phyloP scores from a whole-genome alignment of 2,113 vertebrate genomes.

The Dasyornis broadbenti region DNA sequence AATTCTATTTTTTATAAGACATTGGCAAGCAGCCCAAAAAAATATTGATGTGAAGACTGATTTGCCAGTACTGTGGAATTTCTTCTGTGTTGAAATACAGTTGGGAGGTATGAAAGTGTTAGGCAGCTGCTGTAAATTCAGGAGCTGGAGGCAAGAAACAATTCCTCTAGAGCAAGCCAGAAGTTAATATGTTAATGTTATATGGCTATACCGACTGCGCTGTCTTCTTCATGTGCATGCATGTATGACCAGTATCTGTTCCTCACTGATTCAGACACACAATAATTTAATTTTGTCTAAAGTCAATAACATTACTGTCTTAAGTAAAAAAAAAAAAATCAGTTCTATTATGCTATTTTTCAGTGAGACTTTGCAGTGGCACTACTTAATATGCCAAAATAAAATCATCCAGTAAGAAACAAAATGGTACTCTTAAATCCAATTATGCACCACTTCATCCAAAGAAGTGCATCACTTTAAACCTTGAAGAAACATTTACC shows the following conservation, averaged over 20 bases:
- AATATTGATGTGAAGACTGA: conserved; percentile 72
- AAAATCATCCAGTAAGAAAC: not conserved
- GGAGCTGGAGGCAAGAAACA: conserved; percentile 64
- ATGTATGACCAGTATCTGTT: not conserved
- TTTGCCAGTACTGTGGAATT: conserved; percentile 64
- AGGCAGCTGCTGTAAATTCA: conserved; percentile 71
- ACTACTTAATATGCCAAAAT: not conserved
- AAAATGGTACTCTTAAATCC: not conserved
- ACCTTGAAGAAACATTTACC: not conserved
- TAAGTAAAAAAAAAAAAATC: not conserved
- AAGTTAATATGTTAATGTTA: conserved; percentile 59
- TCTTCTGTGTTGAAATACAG: conserved; percentile 55
- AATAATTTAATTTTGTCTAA: not conserved
- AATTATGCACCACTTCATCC: not conserved
- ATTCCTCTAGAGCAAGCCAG: conserved; percentile 46
- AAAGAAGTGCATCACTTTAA: not conserved
- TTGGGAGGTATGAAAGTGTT: conserved; percentile 64
- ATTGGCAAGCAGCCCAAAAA: conserved; percentile 67
- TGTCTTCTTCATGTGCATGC: not conserved
- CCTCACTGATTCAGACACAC: not conserved
- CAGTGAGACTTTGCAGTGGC: not conserved
- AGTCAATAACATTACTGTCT: not conserved
- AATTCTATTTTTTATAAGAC: conserved; percentile 74
- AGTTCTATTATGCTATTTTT: not conserved
- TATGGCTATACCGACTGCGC: conserved; percentile 2